A percentile compares a stretch with the other conserved stretches of the same genome.
phyloP scores from a whole-genome alignment of 2,888 invertebrate genomes.

The Agonopterix arenella region DNA sequence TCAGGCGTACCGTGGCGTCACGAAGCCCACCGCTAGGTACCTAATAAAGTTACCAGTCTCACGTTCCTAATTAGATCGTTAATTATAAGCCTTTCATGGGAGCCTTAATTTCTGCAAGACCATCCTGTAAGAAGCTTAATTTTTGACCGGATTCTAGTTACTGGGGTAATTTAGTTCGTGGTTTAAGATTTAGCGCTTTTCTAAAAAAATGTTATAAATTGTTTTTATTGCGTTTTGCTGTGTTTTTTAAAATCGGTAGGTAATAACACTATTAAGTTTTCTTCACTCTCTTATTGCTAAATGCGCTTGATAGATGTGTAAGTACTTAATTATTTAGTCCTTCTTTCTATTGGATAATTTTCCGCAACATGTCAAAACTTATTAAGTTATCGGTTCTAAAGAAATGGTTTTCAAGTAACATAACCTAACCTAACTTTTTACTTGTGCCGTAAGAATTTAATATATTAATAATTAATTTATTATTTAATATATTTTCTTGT shows the following conservation, averaged over 20 bases:
- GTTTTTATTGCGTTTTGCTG: background rate
- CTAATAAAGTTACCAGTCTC: constrained; percentile 69
- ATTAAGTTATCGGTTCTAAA: too few relatives aligned
- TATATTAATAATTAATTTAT: too few relatives aligned
- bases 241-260: background rate
- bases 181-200: constrained; percentile 13
- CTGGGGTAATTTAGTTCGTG: constrained; percentile 29
- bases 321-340: too few relatives aligned
- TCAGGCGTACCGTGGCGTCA: constrained; percentile 52
- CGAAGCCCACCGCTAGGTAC: constrained; percentile 44
- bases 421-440: too few relatives aligned
- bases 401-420: too few relatives aligned
- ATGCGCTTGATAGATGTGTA: too few relatives aligned
- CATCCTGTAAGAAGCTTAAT: constrained; percentile 44
- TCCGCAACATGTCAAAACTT: too few relatives aligned
- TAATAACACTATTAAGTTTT: too few relatives aligned
- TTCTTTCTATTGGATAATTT: too few relatives aligned
- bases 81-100: constrained; percentile 71
- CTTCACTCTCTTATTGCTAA: too few relatives aligned
- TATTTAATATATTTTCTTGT: too few relatives aligned
- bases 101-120: constrained; percentile 70
- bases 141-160: constrained; percentile 64
- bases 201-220: background rate
- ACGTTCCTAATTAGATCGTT: constrained; percentile 73
- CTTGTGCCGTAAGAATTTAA: too few relatives aligned